A percentile compares a stretch with the other conserved stretches of the same genome.
phyloP scores from a whole-genome alignment of 1,140 invertebrate genomes.

The Aphaenogaster floridana region DNA sequence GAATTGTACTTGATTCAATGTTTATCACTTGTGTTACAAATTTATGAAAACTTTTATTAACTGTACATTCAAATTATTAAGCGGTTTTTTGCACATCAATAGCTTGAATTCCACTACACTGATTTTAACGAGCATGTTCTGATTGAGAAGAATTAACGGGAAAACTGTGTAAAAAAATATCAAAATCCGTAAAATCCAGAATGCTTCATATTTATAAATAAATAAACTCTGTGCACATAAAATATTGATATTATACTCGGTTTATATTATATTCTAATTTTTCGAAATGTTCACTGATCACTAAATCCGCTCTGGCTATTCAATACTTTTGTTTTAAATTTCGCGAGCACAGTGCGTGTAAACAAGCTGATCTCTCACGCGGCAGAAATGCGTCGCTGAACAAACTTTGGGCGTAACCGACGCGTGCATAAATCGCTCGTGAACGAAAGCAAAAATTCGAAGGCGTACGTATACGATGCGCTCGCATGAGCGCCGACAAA shows the following conservation, averaged over 20 bases:
- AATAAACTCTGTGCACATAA: not conserved
- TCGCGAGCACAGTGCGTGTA: slow-evolving; percentile 3
- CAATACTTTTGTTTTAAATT: slow-evolving; percentile 23
- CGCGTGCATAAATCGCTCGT: slow-evolving; percentile 62
- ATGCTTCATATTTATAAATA: slow-evolving; percentile 19
- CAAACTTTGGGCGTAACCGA: slow-evolving; percentile 74
- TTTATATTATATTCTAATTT: slow-evolving; percentile 22
- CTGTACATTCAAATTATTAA: slow-evolving; percentile 18
- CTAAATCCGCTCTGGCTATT: not conserved
- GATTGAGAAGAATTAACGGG: not conserved
- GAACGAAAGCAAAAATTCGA: slow-evolving; percentile 40
- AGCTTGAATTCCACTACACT: not conserved
- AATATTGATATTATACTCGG: not conserved
- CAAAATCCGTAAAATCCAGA: not conserved
- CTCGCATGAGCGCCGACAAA: not conserved
- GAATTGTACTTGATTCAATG: not conserved
- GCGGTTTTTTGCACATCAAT: not conserved
- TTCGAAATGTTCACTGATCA: not conserved
- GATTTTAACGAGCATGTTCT: not conserved
- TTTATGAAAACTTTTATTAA: slow-evolving; percentile 22
- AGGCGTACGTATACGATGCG: slow-evolving; percentile 28
- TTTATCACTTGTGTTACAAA: slow-evolving; percentile 1
- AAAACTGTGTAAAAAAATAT: not conserved
- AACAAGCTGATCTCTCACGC: slow-evolving; percentile 44
- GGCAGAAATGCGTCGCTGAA: slow-evolving; percentile 69